A percentile compares a stretch with the other conserved stretches of the same genome.
Evolutionary conservation across 2,797 vertebrate species (phyloP).

Genomic region (Bucorvus abyssinicus): DNA sequence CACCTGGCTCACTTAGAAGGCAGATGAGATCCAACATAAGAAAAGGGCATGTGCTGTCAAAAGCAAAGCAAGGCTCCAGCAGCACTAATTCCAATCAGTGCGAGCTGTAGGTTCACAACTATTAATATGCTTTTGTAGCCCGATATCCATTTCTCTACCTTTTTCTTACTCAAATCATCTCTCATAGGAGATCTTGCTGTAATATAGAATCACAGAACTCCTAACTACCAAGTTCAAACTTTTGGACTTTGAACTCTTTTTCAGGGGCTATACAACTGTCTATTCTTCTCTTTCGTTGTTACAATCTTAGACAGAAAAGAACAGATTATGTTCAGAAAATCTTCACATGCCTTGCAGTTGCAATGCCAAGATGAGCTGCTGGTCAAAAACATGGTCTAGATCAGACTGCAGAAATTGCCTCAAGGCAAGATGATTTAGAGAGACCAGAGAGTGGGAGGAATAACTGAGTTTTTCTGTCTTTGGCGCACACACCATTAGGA

Average conservation of each 20-base stretch:
- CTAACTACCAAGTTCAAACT: neutral
- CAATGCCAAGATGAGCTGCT: neutral
- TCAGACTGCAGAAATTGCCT: neutral
- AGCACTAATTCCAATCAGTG: neutral
- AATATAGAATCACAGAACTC: neutral
- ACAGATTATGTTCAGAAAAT: neutral
- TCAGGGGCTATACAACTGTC: neutral
- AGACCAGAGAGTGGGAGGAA: neutral
- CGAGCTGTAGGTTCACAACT: neutral
- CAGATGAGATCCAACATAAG: neutral
- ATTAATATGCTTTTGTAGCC: neutral
- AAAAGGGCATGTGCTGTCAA: neutral
- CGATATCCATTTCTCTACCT: neutral
- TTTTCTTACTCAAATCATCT: neutral
- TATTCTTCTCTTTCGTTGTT: neutral
- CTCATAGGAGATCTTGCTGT: neutral
- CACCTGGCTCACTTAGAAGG: neutral
- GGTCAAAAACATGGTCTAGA: neutral
- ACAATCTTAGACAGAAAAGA: neutral
- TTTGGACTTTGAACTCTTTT: neutral
- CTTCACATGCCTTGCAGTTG: neutral
- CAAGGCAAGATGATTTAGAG: neutral
- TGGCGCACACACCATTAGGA: neutral
- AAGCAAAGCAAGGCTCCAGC: neutral
- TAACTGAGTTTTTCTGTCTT: neutral